Base-by-base conservation (phyloP, 2,113 vertebrate species). In the Aspiorhynchus laticeps region DNA sequence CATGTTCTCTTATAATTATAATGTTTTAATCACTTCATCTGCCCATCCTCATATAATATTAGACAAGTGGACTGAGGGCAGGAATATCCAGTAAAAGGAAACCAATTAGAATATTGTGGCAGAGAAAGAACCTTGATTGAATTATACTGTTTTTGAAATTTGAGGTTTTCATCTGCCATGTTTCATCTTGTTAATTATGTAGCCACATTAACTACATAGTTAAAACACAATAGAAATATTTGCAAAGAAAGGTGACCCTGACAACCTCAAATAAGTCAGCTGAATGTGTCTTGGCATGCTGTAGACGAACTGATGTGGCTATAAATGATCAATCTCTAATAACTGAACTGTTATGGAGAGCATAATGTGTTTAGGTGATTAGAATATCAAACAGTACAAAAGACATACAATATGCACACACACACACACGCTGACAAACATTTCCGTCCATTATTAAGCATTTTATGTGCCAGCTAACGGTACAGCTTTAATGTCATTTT, bases 291-390 rank as follows among this genome's bases (percentile, higher is more conserved):
- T 83, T 86, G 87, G 76, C 88, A 88, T 90, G 90, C 71, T 86
- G 73, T 28, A 61, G 71, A 89, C 75, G 71, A 87, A 89, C 46
- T 56, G 31, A 33, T 41, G 78, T 90, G 26, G 85, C 88, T 88
- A 91, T 61, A 85, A 92, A 86, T 84, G 79, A 88, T 84, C 87
- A 86, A 91, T 85, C 90, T 73, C 33, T 73, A 41, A 89, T 24
- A 4, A n/a, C 21, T 38, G 11, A 36, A 80, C 24, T 12, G 2
- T 38, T 12, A 33, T 8, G 15, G 28, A 2, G 51, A 43, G 14
- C 14, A 46, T 65, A 7, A 24, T 31, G 7, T 61, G 15, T 77
- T 53, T 63, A 1, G 10, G 43, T 63, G 14, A 71, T 71, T 71
- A 12, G n/a, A 53, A 88, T n/a, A 17, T 24, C 33, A 61, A 38